Conservation (phyloP, 2,888 invertebrate genomes). For the Saturnia pavonia region DNA sequence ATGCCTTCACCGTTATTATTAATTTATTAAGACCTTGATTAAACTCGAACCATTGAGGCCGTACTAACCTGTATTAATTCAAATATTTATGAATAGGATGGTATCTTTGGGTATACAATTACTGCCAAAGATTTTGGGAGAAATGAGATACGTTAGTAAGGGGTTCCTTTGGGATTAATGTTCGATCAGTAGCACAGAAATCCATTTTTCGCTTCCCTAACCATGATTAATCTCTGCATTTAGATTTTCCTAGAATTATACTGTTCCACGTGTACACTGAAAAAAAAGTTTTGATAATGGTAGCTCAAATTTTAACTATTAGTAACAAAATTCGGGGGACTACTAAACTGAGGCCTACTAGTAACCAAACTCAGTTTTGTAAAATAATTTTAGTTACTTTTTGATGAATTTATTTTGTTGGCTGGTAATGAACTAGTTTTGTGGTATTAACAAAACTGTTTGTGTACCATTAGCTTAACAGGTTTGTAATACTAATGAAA, state of each 20-base stretch:
- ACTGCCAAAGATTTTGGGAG: conserved; percentile 42
- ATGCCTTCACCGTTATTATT: neutral
- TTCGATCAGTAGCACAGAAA: conserved; percentile 30
- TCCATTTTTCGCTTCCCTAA: conserved; percentile 24
- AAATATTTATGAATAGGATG: conserved; percentile 34
- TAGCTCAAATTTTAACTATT: no score
- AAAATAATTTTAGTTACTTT: no score
- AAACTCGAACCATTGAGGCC: neutral
- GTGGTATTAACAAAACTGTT: no score
- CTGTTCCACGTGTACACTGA: conserved; percentile 3
- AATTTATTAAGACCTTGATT: conserved; percentile 4
- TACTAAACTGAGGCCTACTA: no score
- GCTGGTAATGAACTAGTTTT: no score
- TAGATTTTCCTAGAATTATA: conserved; percentile 11
- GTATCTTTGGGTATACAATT: conserved; percentile 28
- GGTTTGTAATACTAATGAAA: no score
- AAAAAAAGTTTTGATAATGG: no score
- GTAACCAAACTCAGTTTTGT: no score
- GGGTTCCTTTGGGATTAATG: conserved; percentile 42
- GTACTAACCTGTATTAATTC: neutral
- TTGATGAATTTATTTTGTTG: no score
- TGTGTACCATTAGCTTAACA: no score
- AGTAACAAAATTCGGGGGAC: no score
- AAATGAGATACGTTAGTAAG: conserved; percentile 36
- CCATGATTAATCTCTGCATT: conserved; percentile 29